Evolutionary conservation across 2,113 vertebrate genomes (phyloP), one percentile per base, ranked within the genome.

Genomic region (Clinocottus analis): DNA sequence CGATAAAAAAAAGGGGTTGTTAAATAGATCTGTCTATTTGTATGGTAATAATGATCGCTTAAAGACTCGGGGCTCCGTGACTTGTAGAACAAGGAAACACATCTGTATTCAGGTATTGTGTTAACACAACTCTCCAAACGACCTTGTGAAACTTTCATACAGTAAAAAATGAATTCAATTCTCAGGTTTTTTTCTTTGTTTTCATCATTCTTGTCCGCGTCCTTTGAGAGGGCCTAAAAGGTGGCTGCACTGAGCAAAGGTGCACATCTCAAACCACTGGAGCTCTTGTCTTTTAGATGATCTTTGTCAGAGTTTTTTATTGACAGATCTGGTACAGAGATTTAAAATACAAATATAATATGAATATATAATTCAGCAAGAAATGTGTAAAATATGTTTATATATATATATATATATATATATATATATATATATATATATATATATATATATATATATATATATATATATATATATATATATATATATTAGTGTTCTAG

Each of bases 11-110:
- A 55, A 55, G 63, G 78, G 90, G 90, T 94, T 95, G 94, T 95
- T 95, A 95, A 95, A 95, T 95, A 95, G 94, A 95, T 95, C 94
- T 95, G 94, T 95, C 94, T 95, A 95, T 95, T 95, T 95, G 94
- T 95, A 95, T 95, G 94, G 94, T 95, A 95, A 95, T 95, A 95
- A 95, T 95, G 94, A 95, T 94, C 90, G 86, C 89, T 94, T 94
- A 95, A 94, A 95, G 94, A 94, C 91, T 91, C 80, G 14, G 35
- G 31, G 81, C 91, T 81, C 74, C 84, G 86, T 93, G 91, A 92
- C 91, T 94, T 92, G 90, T 93, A 90, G 88, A 94, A 94, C 93
- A 94, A 92, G 92, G 90, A 93, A 93, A 91, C 79, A 85, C 86
- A 94, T 94, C 91, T 94, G 93, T 93, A 95, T 94, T 89, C 93